phyloP scores from a whole-genome alignment of 2,113 vertebrate species.

The Cinclus mexicanus region DNA sequence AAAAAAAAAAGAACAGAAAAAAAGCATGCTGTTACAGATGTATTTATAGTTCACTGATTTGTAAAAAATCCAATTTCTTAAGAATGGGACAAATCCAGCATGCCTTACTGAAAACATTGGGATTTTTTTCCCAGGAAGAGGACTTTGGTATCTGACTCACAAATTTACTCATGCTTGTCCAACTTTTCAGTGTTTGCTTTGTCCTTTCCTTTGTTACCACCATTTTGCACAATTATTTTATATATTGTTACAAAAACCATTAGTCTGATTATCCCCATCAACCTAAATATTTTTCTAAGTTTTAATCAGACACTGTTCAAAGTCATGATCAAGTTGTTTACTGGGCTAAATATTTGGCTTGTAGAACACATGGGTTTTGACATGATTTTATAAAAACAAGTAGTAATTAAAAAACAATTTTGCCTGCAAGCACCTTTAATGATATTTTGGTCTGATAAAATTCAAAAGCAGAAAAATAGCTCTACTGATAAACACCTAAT shows the following conservation, averaged over 20 bases:
- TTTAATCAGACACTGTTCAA: neutral
- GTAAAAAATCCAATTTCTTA: constrained; percentile 7
- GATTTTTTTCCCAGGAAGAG: neutral
- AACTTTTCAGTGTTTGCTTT: neutral
- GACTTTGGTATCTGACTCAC: neutral
- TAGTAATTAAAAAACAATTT: neutral
- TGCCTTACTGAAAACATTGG: neutral
- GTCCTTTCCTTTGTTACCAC: neutral
- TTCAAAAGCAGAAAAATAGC: constrained; percentile 47
- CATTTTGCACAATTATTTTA: neutral
- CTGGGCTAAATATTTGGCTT: neutral
- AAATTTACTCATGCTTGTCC: neutral
- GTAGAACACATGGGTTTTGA: neutral
- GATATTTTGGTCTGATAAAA: neutral
- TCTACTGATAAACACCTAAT: constrained; percentile 34
- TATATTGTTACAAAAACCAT: neutral
- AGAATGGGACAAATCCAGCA: constrained; percentile 4
- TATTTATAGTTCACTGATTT: constrained; percentile 20
- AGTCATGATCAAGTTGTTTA: neutral
- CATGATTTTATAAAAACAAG: neutral
- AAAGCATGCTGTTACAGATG: neutral
- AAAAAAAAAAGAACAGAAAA: neutral
- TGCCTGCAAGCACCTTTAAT: neutral
- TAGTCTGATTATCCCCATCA: neutral
- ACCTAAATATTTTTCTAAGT: neutral